Conservation (phyloP, 2,113 vertebrate genomes). For the Ammodytes marinus region DNA sequence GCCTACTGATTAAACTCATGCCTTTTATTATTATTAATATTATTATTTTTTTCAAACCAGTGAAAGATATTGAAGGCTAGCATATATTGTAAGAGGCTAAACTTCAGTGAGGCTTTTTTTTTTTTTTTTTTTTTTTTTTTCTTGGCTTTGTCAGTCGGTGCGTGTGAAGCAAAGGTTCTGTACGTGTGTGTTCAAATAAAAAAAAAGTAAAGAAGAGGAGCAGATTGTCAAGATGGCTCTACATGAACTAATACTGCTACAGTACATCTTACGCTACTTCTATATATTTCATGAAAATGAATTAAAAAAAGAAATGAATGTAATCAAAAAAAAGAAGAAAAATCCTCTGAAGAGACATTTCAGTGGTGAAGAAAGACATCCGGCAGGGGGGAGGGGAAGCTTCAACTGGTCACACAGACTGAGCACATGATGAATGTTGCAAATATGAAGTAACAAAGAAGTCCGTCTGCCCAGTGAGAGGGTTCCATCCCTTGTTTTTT, state of each 20-base stretch:
- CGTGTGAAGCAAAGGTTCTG: slow-evolving; percentile 54
- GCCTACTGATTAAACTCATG: slow-evolving; percentile 58
- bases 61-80: slow-evolving; percentile 70
- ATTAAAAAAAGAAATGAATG: slow-evolving; percentile 3
- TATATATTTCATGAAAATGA: slow-evolving; percentile 59
- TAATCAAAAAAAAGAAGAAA: neutral
- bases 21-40: slow-evolving; percentile 25
- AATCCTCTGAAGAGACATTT: slow-evolving; percentile 42
- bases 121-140: slow-evolving; percentile 47
- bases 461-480: slow-evolving; percentile 33
- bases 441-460: slow-evolving; percentile 32
- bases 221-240: slow-evolving; percentile 54
- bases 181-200: slow-evolving; percentile 49
- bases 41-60: slow-evolving; percentile 47
- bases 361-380: slow-evolving; percentile 42
- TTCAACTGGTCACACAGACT: slow-evolving; percentile 43
- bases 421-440: slow-evolving; percentile 41
- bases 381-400: slow-evolving; percentile 34
- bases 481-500: slow-evolving; percentile 19
- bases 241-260: slow-evolving; percentile 65
- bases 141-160: slow-evolving; percentile 44
- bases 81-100: slow-evolving; percentile 57
- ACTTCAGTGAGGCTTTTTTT: slow-evolving; percentile 47
- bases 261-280: slow-evolving; percentile 72
- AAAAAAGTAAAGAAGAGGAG: slow-evolving; percentile 34